Conservation (phyloP, 2,797 vertebrate genomes). For the Uromys caudimaculatus region DNA sequence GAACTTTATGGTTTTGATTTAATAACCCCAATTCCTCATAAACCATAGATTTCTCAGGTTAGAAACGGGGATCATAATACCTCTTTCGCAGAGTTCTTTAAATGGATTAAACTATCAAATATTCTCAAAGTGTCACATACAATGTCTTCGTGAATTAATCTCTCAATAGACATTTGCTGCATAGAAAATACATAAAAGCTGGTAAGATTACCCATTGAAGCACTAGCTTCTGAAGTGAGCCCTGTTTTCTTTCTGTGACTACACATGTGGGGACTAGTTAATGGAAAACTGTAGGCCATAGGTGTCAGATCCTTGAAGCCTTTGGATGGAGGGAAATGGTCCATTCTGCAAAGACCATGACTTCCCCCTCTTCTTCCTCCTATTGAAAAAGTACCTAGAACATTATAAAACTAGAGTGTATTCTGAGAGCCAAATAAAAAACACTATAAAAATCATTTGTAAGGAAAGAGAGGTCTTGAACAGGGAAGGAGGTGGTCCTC, state of each 20-base stretch:
- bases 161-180: neutral
- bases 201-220: neutral
- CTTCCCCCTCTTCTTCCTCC: neutral
- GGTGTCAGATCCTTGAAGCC: neutral
- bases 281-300: neutral
- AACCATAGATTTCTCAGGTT: neutral
- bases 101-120: neutral
- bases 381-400: slow-evolving; percentile 14
- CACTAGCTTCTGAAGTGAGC: neutral
- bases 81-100: neutral
- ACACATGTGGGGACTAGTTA: neutral
- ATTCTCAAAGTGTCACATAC: neutral
- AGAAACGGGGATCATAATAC: neutral
- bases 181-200: neutral
- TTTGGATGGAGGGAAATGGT: neutral
- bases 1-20: neutral
- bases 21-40: neutral
- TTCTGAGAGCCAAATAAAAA: slow-evolving; percentile 21
- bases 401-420: neutral
- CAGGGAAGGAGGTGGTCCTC: neutral
- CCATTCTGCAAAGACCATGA: neutral
- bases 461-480: neutral
- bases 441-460: neutral
- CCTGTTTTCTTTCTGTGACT: neutral
- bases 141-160: neutral